A percentile compares a stretch with the other conserved stretches of the same genome.
Evolutionary conservation across 2,888 invertebrate species (phyloP).

Genomic region (Eupelmus urozonus): DNA sequence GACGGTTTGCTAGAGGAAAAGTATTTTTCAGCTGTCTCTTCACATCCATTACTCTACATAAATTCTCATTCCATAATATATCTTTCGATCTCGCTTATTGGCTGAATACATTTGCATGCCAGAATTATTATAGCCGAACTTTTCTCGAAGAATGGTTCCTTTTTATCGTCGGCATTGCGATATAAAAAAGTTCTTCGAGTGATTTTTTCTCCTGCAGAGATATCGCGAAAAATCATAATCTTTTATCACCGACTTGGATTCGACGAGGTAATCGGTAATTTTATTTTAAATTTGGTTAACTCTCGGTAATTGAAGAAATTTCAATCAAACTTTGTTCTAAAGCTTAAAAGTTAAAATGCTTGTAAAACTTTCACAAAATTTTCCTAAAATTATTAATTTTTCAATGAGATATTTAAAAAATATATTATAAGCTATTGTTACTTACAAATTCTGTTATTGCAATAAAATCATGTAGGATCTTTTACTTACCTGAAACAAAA

Average conservation of each 20-base stretch:
- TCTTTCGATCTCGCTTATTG: neutral
- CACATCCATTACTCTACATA: neutral
- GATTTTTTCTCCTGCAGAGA: neutral
- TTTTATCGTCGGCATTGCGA: conserved; percentile 45
- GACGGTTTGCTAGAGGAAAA: too few relatives aligned
- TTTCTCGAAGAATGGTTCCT: neutral
- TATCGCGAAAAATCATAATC: conserved; percentile 12
- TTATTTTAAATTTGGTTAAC: neutral
- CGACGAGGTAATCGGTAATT: neutral
- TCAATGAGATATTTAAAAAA: neutral
- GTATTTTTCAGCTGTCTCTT: too few relatives aligned
- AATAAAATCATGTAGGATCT: neutral
- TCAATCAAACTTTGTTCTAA: neutral
- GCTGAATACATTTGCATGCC: conserved; percentile 12
- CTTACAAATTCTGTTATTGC: neutral
- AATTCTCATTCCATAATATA: neutral
- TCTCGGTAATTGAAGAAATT: neutral
- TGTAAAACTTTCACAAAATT: too few relatives aligned
- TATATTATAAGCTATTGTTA: conserved; percentile 6
- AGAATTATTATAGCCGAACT: conserved; percentile 33
- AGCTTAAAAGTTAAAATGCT: neutral
- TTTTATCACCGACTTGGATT: neutral
- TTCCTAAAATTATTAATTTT: conserved; percentile 2
- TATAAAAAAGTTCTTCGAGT: conserved; percentile 67
- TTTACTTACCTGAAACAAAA: conserved; percentile 70